A percentile compares a stretch with the other conserved stretches of the same genome.
These are phyloP conservation scores for Gymnopithys bicolor DNA, from an alignment of 2,797 vertebrate species.

Conservation along the genomic window DNA sequence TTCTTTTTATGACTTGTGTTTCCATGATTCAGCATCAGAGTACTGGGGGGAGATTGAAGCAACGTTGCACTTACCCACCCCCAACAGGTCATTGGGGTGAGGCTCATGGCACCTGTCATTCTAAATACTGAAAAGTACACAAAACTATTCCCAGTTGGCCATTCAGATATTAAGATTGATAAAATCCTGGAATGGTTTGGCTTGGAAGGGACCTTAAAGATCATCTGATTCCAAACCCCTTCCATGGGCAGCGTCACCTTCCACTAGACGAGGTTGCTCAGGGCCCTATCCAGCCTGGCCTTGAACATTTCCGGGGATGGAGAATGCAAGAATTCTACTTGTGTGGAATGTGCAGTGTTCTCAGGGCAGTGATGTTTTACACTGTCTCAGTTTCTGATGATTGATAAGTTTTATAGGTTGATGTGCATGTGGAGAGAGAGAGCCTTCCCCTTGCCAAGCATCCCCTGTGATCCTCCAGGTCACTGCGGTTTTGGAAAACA, in stretches of 20 bases:
- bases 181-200: background rate
- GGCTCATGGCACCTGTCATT: background rate
- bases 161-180: background rate
- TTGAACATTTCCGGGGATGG: background rate
- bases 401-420: too few relatives aligned
- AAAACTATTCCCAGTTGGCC: background rate
- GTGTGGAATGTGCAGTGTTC: background rate
- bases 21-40: background rate
- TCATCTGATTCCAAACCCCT: background rate
- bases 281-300: background rate
- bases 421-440: background rate
- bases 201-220: background rate
- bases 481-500: background rate
- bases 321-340: background rate
- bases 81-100: background rate
- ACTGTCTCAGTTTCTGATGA: background rate
- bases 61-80: background rate
- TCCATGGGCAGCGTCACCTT: background rate
- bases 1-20: conserved; percentile 28
- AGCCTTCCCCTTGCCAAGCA: background rate
- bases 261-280: background rate
- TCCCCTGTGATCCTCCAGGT: background rate
- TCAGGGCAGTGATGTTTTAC: background rate
- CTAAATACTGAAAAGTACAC: background rate
- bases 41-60: background rate